Base-by-base conservation (phyloP, 2,797 vertebrate genomes). In the Gobionotothen gibberifrons region DNA sequence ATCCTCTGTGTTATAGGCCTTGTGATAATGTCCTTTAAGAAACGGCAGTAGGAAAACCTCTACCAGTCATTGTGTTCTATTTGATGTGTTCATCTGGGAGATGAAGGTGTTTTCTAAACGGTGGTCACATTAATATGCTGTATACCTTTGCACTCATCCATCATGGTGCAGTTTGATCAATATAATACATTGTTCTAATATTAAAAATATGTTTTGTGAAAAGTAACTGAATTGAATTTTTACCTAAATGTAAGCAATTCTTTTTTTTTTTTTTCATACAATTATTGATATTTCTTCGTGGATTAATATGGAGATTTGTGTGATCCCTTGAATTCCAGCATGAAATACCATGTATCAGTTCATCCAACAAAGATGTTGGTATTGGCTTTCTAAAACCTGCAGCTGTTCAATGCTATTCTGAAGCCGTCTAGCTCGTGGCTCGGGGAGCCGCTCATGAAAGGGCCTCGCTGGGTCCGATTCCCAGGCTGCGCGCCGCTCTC, bases 381-480 rank as follows among this genome's bases (percentile, higher is more conserved):
- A 22, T 72, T 75, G 60, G 65, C 61, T 51, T 61, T 76, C 64
- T 29, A 22, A 61, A 66, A 79, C 65, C 19, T 3, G 1, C 71
- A 79, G 79, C 78, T 76, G 82, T 67, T 60, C 43, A 78, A 32
- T 3, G 19, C 63, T 70, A 72, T 79, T 90, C 74, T 81, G 65
- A 78, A 49, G 82, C 75, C 9, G 1, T 69, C 63, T 43, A 54
- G 69, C 59, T 64, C 1, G 43, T 76, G 78, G 81, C 78, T 64
- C 75, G 29, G 74, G 32, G 36, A 83, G 78, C 77, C 60, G 39
- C 66, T 53, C 79, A 78, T 85, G 65, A 89, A 84, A 79, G 84
- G 32, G 82, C 89, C 85, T 76, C 29, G 46, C 52, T 69, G 77
- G 85, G 77, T 84, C 69, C 54, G 49, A 85, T 90, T 92, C 90